Base-by-base conservation (phyloP, 2,113 vertebrate species). In the Saguinus imperator region DNA sequence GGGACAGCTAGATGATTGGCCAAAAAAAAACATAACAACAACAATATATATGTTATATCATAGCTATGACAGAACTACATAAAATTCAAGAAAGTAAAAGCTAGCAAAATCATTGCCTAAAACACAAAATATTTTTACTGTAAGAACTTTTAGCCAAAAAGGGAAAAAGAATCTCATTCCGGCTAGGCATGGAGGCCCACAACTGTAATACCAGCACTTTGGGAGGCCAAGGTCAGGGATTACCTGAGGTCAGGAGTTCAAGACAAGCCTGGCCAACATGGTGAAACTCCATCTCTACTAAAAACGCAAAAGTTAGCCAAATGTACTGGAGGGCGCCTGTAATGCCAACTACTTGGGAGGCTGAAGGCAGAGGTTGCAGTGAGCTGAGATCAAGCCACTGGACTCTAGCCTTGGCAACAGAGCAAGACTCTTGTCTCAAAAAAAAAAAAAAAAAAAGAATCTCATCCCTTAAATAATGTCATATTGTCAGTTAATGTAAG, bases 1-100 rank as follows among this genome's bases (percentile, higher is more conserved):
- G 99, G 99, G 96, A 99, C 99, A 99, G 99, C 99, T 99, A 98
- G 32, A 99, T 92, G 98, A 98, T 92, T 86, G 98, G 97, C 6
- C 86, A 61, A 91, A 68, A 88, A 88, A 27, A 82, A 43, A 77
- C 3, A 32, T n/a, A 82, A 48, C 1, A 61, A 29, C 6, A 68
- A 50, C 1, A 37, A 43, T 10, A 58, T 37, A 1, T 83, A 45
- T 23, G 8, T 66, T 91, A 18, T 32, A 0, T 72, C 95, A 81
- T 0, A 12, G 73, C 18, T 37, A n/a, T 16, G 80, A 95, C 11
- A 96, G 90, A 94, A 11, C 6, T 29, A 72, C 58, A 16, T 37
- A 66, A 82, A 75, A 70, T 18, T 82, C 9, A 86, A 83, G 45
- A 89, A 93, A 93, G 66, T 66, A n/a, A 98, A 97, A 96, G 68